Evolutionary conservation across 2,797 vertebrate genomes (phyloP), one percentile per base, ranked within the genome.

Genomic region (Coracias cyanogaster): DNA sequence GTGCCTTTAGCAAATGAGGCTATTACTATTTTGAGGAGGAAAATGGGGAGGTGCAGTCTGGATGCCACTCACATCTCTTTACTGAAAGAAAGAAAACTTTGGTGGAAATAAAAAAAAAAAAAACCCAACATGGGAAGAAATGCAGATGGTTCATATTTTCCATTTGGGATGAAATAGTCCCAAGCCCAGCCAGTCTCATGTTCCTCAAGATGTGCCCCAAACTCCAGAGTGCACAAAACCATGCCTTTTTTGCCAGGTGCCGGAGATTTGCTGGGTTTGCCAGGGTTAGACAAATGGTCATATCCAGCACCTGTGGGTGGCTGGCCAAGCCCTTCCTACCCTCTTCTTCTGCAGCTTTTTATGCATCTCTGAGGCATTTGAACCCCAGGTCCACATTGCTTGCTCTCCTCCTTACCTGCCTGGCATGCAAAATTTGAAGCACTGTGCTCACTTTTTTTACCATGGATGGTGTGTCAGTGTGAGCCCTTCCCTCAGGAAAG

Each of bases 1-100:
- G 77, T 76, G 96, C 96, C 92, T 94, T 91, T 82, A 96, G 97
- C 95, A 96, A 97, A 95, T 91, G 86, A 97, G 81, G 57, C 80
- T 93, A 69, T 93, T 97, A 96, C 95, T 96, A 96, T 94, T 96
- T 96, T 89, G 86, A 94, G 72, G 60, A 92, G 71, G 76, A 80
- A 88, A 94, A 86, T n/a, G 29, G 48, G 82, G 91, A 95, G 86
- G 82, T 81, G 60, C 74, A 86, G 74, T 79, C 84, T 91, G 91
- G 55, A 71, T 92, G 72, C 80, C 92, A 35, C 29, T 82, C 39
- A 20, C n/a, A 31, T 77, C 71, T 94, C 45, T 7, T 70, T 79
- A 31, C 17, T 48, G 33, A 84, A 86, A 83, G 48, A 60, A 85
- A 92, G 45, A 77, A 73, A 93, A 82, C 61, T 80, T 91, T 4